Evolutionary conservation across 2,797 vertebrate genomes (phyloP).

Genomic region (Salmo trutta): DNA sequence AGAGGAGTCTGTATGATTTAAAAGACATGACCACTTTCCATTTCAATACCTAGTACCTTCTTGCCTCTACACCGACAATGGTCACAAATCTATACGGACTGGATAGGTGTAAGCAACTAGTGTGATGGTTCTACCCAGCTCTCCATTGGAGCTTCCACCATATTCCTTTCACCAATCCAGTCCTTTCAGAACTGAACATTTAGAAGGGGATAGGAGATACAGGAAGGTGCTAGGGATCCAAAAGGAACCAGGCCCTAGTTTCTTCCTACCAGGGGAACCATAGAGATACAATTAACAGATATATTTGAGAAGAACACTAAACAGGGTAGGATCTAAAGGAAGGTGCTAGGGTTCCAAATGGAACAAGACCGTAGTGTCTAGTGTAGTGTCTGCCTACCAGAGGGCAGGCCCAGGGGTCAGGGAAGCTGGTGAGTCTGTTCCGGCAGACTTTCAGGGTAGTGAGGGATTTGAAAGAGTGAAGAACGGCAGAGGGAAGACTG

Average conservation of each 20-base stretch:
- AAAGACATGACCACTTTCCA: background rate
- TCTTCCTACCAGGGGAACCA: too few species aligned
- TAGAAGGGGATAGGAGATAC: background rate
- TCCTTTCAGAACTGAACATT: background rate
- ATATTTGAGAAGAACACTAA: background rate
- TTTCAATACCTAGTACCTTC: background rate
- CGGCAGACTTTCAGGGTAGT: constrained; percentile 81
- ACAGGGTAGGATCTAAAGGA: background rate
- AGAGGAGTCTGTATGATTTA: too few species aligned
- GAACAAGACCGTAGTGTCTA: background rate
- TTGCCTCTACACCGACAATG: background rate
- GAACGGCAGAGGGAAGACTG: constrained; percentile 74
- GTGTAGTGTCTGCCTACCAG: constrained; percentile 77
- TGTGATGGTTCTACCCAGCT: background rate
- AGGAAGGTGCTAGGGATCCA: background rate
- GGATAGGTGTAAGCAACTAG: background rate
- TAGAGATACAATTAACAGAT: too few species aligned
- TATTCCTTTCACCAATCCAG: background rate
- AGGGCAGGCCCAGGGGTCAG: constrained; percentile 93
- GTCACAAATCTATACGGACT: background rate
- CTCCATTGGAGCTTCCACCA: background rate
- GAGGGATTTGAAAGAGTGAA: constrained; percentile 90
- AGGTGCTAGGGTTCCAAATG: background rate
- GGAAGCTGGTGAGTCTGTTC: constrained; percentile 86
- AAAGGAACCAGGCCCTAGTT: too few species aligned